Evolutionary conservation across 2,888 invertebrate species (phyloP), one percentile per base, ranked within the genome.

Genomic region (Ectropis crepuscularia): DNA sequence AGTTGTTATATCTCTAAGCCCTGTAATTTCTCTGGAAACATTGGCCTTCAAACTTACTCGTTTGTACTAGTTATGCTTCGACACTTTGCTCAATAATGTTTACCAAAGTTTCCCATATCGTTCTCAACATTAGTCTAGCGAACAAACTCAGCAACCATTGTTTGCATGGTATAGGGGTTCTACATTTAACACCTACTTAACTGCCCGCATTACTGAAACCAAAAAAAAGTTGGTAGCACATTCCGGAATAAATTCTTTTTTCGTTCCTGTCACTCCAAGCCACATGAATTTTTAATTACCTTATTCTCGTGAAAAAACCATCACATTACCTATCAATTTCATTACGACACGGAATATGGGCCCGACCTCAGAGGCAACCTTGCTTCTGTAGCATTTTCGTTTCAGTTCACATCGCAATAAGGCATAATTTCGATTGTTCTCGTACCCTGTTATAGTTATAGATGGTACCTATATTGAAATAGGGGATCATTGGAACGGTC

Each of bases 401-500:
- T 77, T 78, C 69, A 79, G 76, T 42, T 10, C 0, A 7, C 37
- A 58, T 70, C 38, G 54, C n/a, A 45, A 72, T 81, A 83, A 74
- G 73, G 78, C 63, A 62, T 68, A 73, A 59, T 77, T 79, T 81
- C 61, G 72, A 71, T 71, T 71, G 73, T 50, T 46, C 37, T 67
- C 72, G 69, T 74, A 70, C 71, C 69, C 67, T 68, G 74, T 74
- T 69, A 71, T 66, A 61, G 61, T 70, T 68, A 67, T 60, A 60
- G 63, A 68, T 68, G 67, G 66, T 70, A 28, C 16, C 16, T 28
- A 70, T 70, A 70, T 68, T 67, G 75, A 75, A 80, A 76, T 77
- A 76, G 78, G 72, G 80, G 76, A 78, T 77, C 77, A 79, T 80
- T 81, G 75, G 76, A 74, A 77, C 76, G 79, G 80, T 81, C 79